Evolutionary conservation across 2,888 invertebrate genomes (phyloP).

Genomic region (Tiliacea citrago): DNA sequence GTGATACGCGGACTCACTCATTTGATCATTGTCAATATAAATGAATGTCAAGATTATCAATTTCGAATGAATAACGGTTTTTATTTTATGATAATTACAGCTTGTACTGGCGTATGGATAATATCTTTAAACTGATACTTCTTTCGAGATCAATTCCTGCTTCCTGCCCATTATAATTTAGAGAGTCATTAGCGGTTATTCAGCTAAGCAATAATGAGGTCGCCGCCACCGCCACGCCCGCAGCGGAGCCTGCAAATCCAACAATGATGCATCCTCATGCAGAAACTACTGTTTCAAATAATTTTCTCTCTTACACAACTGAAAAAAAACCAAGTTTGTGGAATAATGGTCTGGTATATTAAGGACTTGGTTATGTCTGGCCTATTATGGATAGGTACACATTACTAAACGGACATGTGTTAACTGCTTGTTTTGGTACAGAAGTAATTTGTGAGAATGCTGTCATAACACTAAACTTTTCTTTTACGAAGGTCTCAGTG

Average conservation of each 20-base stretch:
- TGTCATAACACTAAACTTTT: slow-evolving; percentile 7
- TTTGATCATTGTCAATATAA: too few relatives aligned
- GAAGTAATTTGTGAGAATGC: slow-evolving; percentile 29
- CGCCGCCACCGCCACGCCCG: too few relatives aligned
- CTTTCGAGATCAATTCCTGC: not conserved
- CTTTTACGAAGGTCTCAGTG: not conserved
- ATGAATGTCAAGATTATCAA: too few relatives aligned
- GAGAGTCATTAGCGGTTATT: not conserved
- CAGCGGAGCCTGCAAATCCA: not conserved
- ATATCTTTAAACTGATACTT: not conserved
- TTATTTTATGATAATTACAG: too few relatives aligned
- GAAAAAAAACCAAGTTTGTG: not conserved
- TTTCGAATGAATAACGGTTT: too few relatives aligned
- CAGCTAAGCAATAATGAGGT: not conserved
- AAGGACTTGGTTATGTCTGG: not conserved
- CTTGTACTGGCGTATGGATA: not conserved
- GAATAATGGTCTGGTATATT: slow-evolving; percentile 7
- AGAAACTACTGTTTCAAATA: not conserved
- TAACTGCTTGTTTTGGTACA: slow-evolving; percentile 11
- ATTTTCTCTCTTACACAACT: not conserved
- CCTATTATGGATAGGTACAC: slow-evolving; percentile 3
- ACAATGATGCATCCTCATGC: not conserved
- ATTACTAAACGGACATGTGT: slow-evolving; percentile 10
- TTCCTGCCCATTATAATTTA: not conserved
- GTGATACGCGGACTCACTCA: too few relatives aligned